phyloP scores from a whole-genome alignment of 2,113 vertebrate species.

The Neopipo cinnamomea region DNA sequence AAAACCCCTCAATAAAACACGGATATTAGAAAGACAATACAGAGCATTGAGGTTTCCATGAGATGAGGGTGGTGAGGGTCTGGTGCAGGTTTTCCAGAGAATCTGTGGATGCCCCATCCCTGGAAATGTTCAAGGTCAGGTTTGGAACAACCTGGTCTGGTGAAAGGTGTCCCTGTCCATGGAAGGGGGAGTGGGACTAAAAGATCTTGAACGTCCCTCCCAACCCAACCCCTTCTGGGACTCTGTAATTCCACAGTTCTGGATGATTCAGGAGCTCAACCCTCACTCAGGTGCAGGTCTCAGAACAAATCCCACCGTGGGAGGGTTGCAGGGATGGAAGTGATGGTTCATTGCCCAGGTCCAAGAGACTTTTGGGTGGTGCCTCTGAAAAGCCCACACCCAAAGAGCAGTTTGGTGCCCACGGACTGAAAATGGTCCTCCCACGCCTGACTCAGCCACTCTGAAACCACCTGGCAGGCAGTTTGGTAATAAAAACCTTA shows the following conservation, averaged over 20 bases:
- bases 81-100: background rate
- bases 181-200: no score
- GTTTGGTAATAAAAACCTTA: background rate
- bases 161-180: background rate
- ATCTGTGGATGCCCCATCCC: background rate
- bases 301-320: fast-evolving
- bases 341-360: background rate
- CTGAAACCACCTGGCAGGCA: background rate
- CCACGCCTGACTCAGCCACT: background rate
- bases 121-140: background rate
- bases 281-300: background rate
- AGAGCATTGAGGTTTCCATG: background rate
- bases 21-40: background rate
- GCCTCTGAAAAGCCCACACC: background rate
- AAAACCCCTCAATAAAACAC: background rate
- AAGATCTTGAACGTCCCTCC: background rate
- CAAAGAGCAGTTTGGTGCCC: background rate
- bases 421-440: background rate
- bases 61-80: background rate
- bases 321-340: background rate
- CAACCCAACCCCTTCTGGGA: background rate
- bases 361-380: background rate
- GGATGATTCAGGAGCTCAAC: background rate
- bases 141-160: background rate
- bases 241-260: background rate